These are phyloP conservation scores for Agrenia bidenticulata DNA, from an alignment of 2,888 invertebrate species.

Conservation along the genomic window DNA sequence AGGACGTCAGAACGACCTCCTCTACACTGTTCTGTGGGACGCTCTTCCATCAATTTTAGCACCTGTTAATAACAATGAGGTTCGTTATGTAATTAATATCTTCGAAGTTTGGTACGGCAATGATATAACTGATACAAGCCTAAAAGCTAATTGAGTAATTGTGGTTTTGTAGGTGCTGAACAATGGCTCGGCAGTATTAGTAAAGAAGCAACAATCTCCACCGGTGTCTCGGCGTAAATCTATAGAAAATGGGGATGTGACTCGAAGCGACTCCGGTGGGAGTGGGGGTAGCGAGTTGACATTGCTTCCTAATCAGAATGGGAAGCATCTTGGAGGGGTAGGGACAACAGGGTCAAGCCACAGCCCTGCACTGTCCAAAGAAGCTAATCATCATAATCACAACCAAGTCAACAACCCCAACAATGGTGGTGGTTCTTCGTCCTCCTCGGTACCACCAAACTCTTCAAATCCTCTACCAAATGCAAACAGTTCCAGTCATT, in stretches of 20 bases:
- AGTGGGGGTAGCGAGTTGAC: conserved; percentile 39
- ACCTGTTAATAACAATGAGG: conserved; percentile 52
- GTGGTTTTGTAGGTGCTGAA: conserved; percentile 41
- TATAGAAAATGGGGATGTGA: conserved; percentile 46
- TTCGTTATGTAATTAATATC: too few relatives aligned
- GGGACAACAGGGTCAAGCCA: conserved; percentile 33
- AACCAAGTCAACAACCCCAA: conserved; percentile 32
- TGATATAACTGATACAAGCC: neutral
- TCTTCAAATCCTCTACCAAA: conserved; percentile 36
- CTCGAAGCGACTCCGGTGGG: conserved; percentile 12
- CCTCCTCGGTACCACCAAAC: conserved; percentile 36
- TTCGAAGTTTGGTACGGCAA: neutral
- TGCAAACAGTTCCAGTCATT: conserved; percentile 44
- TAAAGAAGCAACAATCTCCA: conserved; percentile 48
- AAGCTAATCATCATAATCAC: conserved; percentile 39
- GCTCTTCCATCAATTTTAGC: conserved; percentile 51
- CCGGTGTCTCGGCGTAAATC: conserved; percentile 49
- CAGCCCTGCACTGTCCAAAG: conserved; percentile 8
- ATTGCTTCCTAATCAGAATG: conserved; percentile 40
- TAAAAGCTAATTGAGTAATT: neutral
- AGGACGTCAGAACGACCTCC: conserved; percentile 50
- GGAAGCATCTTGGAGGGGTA: conserved; percentile 32
- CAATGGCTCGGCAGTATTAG: conserved; percentile 51
- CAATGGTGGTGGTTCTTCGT: conserved; percentile 29
- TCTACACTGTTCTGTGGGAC: conserved; percentile 51